phyloP scores from a whole-genome alignment of 2,888 invertebrate species.

The Chromoteleia sp. region DNA sequence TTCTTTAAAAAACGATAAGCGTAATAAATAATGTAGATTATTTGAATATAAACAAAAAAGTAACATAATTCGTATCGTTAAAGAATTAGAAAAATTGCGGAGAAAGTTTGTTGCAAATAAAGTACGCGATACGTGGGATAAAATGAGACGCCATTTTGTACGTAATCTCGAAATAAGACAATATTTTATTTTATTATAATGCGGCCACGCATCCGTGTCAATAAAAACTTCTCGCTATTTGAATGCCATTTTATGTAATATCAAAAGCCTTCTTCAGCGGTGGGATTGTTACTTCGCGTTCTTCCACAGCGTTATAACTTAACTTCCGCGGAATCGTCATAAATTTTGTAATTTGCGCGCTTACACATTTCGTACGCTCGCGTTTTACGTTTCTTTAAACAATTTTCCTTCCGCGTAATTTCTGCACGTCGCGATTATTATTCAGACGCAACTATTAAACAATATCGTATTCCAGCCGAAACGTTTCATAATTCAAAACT shows the following conservation, averaged over 20 bases:
- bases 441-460: constrained; percentile 9
- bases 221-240: not conserved
- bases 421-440: constrained; percentile 3
- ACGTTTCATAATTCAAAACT: not conserved
- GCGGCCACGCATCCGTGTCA: too few species aligned
- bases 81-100: too few species aligned
- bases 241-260: not conserved
- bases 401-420: constrained; percentile 1
- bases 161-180: too few species aligned
- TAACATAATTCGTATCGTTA: too few species aligned
- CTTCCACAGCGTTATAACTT: not conserved
- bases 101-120: too few species aligned
- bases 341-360: constrained; percentile 1
- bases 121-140: too few species aligned
- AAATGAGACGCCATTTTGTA: too few species aligned
- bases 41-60: too few species aligned
- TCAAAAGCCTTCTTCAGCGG: not conserved
- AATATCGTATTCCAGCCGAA: not conserved
- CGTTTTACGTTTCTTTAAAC: constrained; percentile 9
- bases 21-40: too few species aligned
- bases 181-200: too few species aligned
- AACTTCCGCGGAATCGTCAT: constrained; percentile 1
- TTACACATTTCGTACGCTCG: not conserved
- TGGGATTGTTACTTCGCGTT: not conserved
- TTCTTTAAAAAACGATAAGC: too few species aligned